Conservation (phyloP, 2,113 vertebrate genomes). For the Dryoscopus gambensis region DNA sequence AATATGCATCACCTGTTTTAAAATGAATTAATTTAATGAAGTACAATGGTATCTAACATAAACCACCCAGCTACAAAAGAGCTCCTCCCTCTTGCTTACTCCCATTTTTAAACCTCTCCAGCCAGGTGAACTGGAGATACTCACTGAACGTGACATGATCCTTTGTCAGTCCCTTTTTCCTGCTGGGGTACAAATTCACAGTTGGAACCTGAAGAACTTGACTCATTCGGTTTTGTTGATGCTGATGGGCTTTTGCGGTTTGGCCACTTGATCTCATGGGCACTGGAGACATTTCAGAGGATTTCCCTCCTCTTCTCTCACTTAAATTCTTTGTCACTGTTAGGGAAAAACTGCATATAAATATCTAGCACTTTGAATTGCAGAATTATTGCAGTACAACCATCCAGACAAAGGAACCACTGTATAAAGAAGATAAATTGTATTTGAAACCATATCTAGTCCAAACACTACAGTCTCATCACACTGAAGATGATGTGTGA, state of each 20-base stretch:
- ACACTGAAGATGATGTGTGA: neutral
- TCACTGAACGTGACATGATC: slow-evolving; percentile 81
- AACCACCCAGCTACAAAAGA: neutral
- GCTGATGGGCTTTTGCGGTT: slow-evolving; percentile 74
- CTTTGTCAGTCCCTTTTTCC: slow-evolving; percentile 87
- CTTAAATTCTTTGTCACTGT: slow-evolving; percentile 92
- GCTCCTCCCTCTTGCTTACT: neutral
- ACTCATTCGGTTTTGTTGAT: slow-evolving; percentile 88
- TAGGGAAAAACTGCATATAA: neutral
- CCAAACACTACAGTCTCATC: neutral
- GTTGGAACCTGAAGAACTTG: slow-evolving; percentile 91
- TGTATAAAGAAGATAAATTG: neutral
- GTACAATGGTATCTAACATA: neutral
- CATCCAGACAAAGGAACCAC: neutral
- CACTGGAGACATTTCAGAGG: slow-evolving; percentile 88
- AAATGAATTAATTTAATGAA: neutral
- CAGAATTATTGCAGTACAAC: neutral
- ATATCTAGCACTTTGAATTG: neutral
- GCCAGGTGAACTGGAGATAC: slow-evolving; percentile 26
- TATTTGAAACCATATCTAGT: neutral
- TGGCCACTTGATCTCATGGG: slow-evolving; percentile 82
- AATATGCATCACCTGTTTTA: neutral
- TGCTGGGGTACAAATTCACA: slow-evolving; percentile 87
- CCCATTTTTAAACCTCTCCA: neutral
- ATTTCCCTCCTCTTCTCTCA: slow-evolving; percentile 84